Conservation (phyloP, 2,797 vertebrate species). For the Sciurus carolinensis region DNA sequence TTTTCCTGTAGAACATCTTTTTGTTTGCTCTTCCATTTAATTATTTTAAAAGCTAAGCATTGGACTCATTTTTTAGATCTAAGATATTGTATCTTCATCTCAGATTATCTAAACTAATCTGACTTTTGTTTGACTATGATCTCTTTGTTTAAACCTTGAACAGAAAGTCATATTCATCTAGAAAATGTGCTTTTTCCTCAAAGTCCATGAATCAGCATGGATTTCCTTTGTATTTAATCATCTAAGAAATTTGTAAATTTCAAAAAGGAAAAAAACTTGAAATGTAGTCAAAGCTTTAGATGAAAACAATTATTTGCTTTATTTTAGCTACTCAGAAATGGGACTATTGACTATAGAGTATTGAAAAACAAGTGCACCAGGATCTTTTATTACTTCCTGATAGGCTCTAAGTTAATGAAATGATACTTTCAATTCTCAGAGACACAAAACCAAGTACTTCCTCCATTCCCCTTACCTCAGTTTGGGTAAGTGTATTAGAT, state of each 20-base stretch:
- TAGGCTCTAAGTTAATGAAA: not conserved
- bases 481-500: not conserved
- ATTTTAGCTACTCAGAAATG: conserved; percentile 8
- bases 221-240: conserved; percentile 57
- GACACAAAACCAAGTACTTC: conserved; percentile 25
- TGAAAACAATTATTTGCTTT: conserved; percentile 20
- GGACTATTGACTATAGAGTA: not conserved
- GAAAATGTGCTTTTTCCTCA: conserved; percentile 60
- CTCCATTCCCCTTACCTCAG: not conserved
- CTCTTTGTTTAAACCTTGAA: conserved; percentile 33
- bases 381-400: conserved; percentile 4
- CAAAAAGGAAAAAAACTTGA: not conserved
- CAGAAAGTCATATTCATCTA: conserved; percentile 50
- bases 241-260: conserved; percentile 60
- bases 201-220: conserved; percentile 32
- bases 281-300: conserved; percentile 29
- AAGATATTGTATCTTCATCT: conserved; percentile 11
- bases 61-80: not conserved
- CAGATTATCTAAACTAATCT: conserved; percentile 55
- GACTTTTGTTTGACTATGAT: conserved; percentile 61
- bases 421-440: not conserved
- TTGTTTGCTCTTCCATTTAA: conserved; percentile 9
- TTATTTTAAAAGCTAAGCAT: conserved; percentile 33
- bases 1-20: not conserved
- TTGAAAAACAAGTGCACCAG: not conserved